Percentiles rank a stretch among this genome's conserved stretches.
These are phyloP conservation scores for Carcharodon carcharias DNA, from an alignment of 2,797 vertebrate species.

Conservation along the genomic window DNA sequence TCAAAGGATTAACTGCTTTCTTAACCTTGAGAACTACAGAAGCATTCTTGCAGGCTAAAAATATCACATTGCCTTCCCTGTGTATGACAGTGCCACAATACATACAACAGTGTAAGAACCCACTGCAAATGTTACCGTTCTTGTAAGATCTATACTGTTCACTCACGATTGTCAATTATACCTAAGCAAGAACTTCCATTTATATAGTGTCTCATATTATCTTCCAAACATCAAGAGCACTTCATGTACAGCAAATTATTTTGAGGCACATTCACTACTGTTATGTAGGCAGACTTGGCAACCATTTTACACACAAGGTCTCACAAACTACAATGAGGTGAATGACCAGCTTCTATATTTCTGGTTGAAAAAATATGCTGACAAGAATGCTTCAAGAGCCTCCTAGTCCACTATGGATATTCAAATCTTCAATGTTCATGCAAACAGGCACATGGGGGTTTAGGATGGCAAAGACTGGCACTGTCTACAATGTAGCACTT, in stretches of 20 bases:
- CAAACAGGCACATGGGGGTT: too few relatives aligned
- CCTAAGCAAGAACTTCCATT: not conserved
- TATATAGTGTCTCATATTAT: not conserved
- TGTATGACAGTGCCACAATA: not conserved
- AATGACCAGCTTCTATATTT: not conserved
- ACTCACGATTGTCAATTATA: not conserved
- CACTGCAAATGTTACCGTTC: not conserved
- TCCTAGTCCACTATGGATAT: not conserved
- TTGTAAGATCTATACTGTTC: not conserved
- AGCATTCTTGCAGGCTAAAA: conserved; percentile 24
- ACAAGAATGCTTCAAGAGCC: not conserved
- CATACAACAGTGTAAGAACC: not conserved
- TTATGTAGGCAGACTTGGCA: not conserved
- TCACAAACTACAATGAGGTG: not conserved
- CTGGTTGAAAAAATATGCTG: too few relatives aligned
- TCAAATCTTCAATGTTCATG: not conserved
- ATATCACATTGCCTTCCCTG: not conserved
- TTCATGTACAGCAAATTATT: not conserved
- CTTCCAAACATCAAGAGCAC: not conserved
- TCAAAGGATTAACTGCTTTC: conserved; percentile 33
- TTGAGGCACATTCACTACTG: not conserved
- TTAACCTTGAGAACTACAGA: conserved; percentile 36
- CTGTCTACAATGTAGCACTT: not conserved
- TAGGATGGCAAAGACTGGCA: not conserved
- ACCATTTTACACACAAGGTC: not conserved